Percentiles rank a stretch among this genome's conserved stretches.
These are phyloP conservation scores for Picus viridis DNA, from an alignment of 2,797 vertebrate genomes.

Conservation along the genomic window DNA sequence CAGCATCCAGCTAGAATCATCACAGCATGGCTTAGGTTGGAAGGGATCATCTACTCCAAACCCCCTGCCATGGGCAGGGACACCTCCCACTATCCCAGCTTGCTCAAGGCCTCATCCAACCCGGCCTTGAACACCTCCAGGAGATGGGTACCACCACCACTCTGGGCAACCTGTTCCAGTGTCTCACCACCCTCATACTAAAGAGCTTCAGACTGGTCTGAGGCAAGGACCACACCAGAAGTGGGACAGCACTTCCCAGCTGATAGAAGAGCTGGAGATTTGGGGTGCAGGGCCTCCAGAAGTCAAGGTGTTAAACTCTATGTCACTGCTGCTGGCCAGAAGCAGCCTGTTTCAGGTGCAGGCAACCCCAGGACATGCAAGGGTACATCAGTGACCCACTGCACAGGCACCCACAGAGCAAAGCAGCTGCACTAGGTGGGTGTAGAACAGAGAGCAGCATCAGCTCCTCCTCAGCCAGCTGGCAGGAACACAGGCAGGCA, in stretches of 20 bases:
- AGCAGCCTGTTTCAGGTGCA: neutral
- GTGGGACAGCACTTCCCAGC: neutral
- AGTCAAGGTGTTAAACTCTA: rapidly evolving
- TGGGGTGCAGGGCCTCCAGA: neutral
- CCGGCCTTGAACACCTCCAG: too few relatives aligned
- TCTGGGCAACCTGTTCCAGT: too few relatives aligned
- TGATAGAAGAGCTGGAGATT: neutral
- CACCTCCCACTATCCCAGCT: too few relatives aligned
- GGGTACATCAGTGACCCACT: neutral
- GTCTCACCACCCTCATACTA: too few relatives aligned
- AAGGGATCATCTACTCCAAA: too few relatives aligned
- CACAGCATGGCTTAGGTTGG: too few relatives aligned
- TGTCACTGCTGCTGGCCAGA: rapidly evolving
- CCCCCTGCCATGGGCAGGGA: too few relatives aligned
- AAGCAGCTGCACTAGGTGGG: neutral
- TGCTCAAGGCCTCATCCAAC: too few relatives aligned
- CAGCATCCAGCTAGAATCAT: too few relatives aligned
- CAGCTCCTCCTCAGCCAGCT: neutral
- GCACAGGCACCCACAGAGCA: neutral
- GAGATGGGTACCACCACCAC: too few relatives aligned
- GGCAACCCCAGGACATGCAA: neutral
- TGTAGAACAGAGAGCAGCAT: too few relatives aligned
- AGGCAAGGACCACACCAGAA: rapidly evolving
- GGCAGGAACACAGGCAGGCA: neutral
- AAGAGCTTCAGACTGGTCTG: neutral